Evolutionary conservation across 2,113 vertebrate species (phyloP).

Genomic region (Myrmophylax atrothorax): DNA sequence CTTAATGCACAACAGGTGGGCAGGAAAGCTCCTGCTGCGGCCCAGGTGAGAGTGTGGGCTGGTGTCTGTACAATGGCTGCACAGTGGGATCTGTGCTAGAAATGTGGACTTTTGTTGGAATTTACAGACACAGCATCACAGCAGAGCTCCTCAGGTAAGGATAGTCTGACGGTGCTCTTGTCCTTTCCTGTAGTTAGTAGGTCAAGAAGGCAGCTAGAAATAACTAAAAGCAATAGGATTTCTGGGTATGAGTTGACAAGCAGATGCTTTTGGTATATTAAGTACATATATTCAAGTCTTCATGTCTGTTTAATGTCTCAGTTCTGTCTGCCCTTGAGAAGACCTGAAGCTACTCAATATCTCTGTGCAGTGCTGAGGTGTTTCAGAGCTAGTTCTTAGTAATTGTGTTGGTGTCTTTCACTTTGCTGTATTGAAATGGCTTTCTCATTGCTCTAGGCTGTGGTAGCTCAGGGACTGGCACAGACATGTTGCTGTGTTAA

Average conservation of each 20-base stretch:
- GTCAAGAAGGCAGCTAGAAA: neutral
- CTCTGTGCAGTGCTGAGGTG: neutral
- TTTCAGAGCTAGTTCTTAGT: neutral
- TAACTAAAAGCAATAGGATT: neutral
- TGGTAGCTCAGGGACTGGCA: neutral
- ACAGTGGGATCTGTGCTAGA: accelerated
- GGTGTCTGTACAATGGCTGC: accelerated
- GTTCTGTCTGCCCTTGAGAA: neutral
- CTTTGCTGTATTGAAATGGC: neutral
- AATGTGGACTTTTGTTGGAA: accelerated
- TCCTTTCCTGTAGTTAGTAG: neutral
- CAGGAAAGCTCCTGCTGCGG: neutral
- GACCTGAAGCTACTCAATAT: neutral
- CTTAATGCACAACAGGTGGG: neutral
- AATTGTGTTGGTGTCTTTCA: neutral
- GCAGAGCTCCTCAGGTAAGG: neutral
- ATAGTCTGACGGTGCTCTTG: neutral
- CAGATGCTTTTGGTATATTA: neutral
- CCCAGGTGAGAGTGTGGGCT: accelerated
- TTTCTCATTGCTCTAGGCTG: neutral
- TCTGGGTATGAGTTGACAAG: neutral
- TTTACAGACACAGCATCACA: neutral
- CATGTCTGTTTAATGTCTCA: neutral
- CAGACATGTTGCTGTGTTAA: neutral
- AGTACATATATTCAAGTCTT: accelerated